Conservation (phyloP, 2,113 vertebrate species). For the Hemichromis elongatus region DNA sequence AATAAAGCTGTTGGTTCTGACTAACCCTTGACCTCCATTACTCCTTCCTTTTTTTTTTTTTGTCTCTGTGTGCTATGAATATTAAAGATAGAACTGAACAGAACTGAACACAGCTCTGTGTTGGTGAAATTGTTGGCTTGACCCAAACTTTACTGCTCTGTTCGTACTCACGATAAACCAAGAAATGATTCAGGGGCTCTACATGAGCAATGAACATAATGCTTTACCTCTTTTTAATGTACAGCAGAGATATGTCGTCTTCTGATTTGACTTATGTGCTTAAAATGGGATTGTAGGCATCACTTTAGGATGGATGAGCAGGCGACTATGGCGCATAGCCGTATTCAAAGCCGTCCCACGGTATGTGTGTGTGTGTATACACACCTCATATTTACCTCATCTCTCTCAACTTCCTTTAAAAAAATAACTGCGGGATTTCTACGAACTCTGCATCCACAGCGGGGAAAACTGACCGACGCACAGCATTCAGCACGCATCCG, state of each 20-base stretch:
- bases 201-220: background rate
- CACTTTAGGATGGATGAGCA: too few relatives aligned
- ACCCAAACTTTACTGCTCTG: background rate
- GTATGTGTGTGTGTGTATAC: too few relatives aligned
- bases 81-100: background rate
- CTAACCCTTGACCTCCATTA: background rate
- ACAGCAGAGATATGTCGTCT: background rate
- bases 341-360: too few relatives aligned
- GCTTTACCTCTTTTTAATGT: too few relatives aligned
- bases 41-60: background rate
- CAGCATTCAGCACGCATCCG: background rate
- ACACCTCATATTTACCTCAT: background rate
- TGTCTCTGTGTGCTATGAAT: background rate
- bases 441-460: background rate
- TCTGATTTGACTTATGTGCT: background rate
- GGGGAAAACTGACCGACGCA: background rate
- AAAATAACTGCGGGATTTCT: background rate
- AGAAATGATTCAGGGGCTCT: background rate
- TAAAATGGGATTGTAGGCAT: too few relatives aligned
- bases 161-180: background rate
- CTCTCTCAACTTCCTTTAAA: background rate
- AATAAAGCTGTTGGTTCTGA: accelerated
- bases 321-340: too few relatives aligned
- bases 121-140: background rate
- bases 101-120: background rate